Conservation (phyloP, 2,888 invertebrate genomes). For the Heteromurus nitidus region DNA sequence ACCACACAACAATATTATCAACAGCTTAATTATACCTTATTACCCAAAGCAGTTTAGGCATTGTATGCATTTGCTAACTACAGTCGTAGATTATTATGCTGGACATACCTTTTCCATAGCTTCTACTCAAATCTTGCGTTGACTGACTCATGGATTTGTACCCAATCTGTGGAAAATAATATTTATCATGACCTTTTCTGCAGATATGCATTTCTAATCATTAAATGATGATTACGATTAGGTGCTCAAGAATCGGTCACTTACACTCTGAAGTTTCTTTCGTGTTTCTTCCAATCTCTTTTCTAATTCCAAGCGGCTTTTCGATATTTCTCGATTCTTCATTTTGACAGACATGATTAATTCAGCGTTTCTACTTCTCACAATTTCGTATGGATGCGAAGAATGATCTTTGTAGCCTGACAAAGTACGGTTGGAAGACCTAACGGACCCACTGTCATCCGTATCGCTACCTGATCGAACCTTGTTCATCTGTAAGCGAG, state of each 20-base stretch:
- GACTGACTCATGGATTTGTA: constrained; percentile 81
- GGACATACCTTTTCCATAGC: constrained; percentile 72
- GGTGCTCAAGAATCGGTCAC: too few relatives aligned
- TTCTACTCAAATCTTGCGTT: constrained; percentile 72
- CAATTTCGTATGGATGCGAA: constrained; percentile 71
- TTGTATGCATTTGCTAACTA: background rate
- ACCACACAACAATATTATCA: constrained; percentile 23
- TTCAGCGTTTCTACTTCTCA: constrained; percentile 72
- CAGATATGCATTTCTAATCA: too few relatives aligned
- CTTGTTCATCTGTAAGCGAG: constrained; percentile 76
- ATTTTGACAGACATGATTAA: constrained; percentile 74
- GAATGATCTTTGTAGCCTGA: constrained; percentile 58
- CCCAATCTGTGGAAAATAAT: too few relatives aligned
- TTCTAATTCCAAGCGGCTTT: constrained; percentile 86
- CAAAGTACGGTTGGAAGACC: constrained; percentile 71
- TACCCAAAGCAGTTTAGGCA: constrained; percentile 50
- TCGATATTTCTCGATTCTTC: constrained; percentile 81
- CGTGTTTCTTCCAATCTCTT: constrained; percentile 89
- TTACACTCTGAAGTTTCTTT: constrained; percentile 89
- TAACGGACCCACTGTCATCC: constrained; percentile 69
- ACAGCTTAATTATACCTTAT: constrained; percentile 56
- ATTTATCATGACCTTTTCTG: too few relatives aligned
- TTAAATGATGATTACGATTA: background rate
- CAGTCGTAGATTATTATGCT: background rate
- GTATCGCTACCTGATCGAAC: constrained; percentile 75